Evolutionary conservation across 2,113 vertebrate genomes (phyloP), one percentile per base, ranked within the genome.

Genomic region (Lagopus muta): DNA sequence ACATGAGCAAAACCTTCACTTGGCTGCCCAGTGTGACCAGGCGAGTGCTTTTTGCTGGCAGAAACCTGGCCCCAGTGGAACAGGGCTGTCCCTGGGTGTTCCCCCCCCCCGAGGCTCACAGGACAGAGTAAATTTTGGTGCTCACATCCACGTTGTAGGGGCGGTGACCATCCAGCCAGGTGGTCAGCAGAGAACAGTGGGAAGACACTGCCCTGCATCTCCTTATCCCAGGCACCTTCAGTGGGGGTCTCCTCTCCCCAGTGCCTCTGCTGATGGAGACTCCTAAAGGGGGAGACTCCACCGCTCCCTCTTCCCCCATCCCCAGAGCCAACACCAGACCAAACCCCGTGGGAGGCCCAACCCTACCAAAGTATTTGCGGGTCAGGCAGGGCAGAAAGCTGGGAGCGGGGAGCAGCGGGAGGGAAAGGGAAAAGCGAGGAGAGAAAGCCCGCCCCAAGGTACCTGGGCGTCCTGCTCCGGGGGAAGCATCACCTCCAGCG

Each of bases 21-120:
- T 27, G 17, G 36, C 61, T 28, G 36, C 60, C 58, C 48, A 22
- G 34, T 18, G 17, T 22, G 15, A 19, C 6, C 10, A 38, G 36
- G 52, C 14, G 4, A 50, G 67, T 50, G n/a, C 47, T 19, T 45
- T n/a, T 24, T 17, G 6, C 45, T 48, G 22, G 14, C 43, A 69
- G 17, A 25, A 48, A 24, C 67, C 50, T 4, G 36, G 28, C 10
- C 13, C 24, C 45, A 24, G 43, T n/a, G 5, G n/a, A 81, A 47
- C 0, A 30, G 48, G 75, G 42, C 4, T 1, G 0, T 52, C 27
- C 64, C 0, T 1, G 1, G 21, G 21, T 1, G 43, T 16, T 71
- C 58, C 71, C 76, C 38, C 38, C 88, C 58, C 67, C 75, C 28
- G 1, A 0, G 60, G 73, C 57, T 86, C 2, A 0, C 0, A 3